Base-by-base conservation (phyloP, 1,140 invertebrate species). In the Zaprionus gabonicus region DNA sequence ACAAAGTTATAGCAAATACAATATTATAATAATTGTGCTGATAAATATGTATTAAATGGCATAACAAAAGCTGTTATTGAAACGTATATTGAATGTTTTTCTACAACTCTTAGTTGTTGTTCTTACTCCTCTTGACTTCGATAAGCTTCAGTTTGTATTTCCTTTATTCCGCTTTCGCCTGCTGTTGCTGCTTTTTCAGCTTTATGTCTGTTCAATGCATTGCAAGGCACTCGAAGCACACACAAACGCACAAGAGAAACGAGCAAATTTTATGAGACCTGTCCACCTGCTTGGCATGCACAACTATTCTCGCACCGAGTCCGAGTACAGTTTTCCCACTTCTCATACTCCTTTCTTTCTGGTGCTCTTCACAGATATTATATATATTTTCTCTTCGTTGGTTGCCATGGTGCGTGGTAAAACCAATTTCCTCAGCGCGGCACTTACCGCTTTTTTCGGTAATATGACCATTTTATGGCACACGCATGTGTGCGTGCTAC, bases 401-500 rank as follows among this genome's bases (percentile, higher is more conserved):
- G 73, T 76, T 76, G 72, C 67, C 67, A 71, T 71, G 84, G 76
- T 82, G 70, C 81, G 83, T 87, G 83, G 83, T 62, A 82, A 88
- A 87, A 88, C 85, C 84, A 88, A 88, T 88, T 88, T 88, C 82
- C 85, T 73, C 62, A 73, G 78, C 72, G 71, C 60, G 65, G 71
- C 83, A 79, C 83, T 86, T 86, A 76, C 76, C 69, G 75, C 82
- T 78, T 69, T 72, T 88, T 72, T 87, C 73, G 78, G 85, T 85
- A 88, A 88, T 88, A 88, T 88, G 81, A 81, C 76, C 81, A 81
- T 88, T 88, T 88, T 88, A 88, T 90, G 85, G 78, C 72, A 75
- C 76, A 88, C 81, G 81, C 84, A 88, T 88, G 79, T 90, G 85
- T 51, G 64, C 31, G 85, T 51, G 64, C 31, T 34, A 34, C 31